Base-by-base conservation (phyloP, 2,113 vertebrate species). In the Turdus rufiventris region DNA sequence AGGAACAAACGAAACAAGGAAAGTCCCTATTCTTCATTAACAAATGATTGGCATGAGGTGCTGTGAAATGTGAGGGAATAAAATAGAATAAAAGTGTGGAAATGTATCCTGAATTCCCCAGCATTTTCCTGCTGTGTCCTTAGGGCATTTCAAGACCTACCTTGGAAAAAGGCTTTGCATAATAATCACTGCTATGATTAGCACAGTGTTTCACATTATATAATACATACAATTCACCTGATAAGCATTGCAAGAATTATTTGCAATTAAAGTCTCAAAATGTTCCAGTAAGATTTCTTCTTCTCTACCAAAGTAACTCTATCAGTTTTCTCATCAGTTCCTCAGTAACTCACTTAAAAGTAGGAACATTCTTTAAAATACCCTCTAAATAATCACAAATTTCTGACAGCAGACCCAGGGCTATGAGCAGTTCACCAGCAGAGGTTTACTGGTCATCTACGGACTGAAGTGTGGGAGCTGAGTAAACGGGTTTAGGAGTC, bases 121-220 rank as follows among this genome's bases (percentile, higher is more conserved):
- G 6, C 1, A 31, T 16, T 86, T 80, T 48, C 56, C 48, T 91
- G 75, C 72, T 80, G 68, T 42, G 61, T 91, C 94, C 93, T 90
- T 74, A 90, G 85, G 91, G 93, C 56, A 86, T 93, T 93, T 88
- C 40, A 94, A 95, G 79, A 90, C 88, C 79, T 94, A 60, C 71
- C 74, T 90, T 79, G 75, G 87, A 90, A 96, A 85, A 94, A 76
- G 62, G 43, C 84, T 94, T 89, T 97, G 94, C 89, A 91, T 94
- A 96, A 91, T 93, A 88, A 96, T 85, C 79, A 86, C 78, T 90
- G 71, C 56, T 93, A 86, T 93, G 90, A 91, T 95, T 93, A 94
- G 54, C 56, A 2, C 3, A 2, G 53, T 43, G 31, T 90, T 96
- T 78, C 61, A 74, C 40, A 77, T 96, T 94, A 91, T 91, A 42